phyloP scores from a whole-genome alignment of 2,797 vertebrate genomes.

The Valencia hispanica region DNA sequence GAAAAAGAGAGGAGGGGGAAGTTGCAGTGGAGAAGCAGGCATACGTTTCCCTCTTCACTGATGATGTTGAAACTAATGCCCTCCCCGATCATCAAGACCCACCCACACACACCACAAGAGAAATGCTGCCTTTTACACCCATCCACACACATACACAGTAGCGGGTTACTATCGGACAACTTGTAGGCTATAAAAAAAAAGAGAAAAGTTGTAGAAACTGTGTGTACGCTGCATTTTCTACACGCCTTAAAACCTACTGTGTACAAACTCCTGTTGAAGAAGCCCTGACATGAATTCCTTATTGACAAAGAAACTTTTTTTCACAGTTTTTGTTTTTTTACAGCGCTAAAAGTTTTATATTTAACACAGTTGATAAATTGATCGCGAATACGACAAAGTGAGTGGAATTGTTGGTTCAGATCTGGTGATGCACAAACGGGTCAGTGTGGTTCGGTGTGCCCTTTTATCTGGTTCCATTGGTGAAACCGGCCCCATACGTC shows the following conservation, averaged over 20 bases:
- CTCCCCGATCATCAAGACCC: no score
- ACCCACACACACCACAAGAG: no score
- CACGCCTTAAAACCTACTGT: background rate
- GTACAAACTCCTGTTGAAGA: background rate
- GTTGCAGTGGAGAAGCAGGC: conserved; percentile 3
- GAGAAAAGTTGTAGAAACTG: background rate
- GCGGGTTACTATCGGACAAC: conserved; percentile 75
- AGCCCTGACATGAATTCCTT: background rate
- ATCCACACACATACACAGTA: background rate
- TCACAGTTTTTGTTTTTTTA: background rate
- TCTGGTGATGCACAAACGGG: no score
- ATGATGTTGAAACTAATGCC: conserved; percentile 38
- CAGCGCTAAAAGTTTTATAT: background rate
- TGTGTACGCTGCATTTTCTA: background rate
- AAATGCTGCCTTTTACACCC: conserved; percentile 2
- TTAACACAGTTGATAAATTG: background rate
- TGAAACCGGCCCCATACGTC: no score
- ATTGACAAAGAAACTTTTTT: background rate
- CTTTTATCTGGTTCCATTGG: no score
- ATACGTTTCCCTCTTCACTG: conserved; percentile 8
- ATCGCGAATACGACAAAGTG: background rate
- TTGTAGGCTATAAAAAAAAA: background rate
- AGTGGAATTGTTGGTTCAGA: no score
- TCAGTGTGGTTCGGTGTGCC: no score
- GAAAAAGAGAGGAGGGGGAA: conserved; percentile 34